Conservation (phyloP, 2,113 vertebrate genomes). For the Pterocles orientalis region DNA sequence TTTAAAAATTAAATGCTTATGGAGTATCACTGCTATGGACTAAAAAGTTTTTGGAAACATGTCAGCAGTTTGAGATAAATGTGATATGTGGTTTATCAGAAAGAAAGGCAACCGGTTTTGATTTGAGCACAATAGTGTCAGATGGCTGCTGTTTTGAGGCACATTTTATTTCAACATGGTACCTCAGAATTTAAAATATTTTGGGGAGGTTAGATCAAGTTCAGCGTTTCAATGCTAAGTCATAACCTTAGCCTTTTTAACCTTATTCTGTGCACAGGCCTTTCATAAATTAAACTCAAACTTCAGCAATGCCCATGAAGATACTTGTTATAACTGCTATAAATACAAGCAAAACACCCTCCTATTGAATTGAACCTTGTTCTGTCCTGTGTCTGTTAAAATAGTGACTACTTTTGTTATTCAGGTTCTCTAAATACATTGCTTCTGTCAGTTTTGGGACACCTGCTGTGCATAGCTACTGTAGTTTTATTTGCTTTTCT, state of each 20-base stretch:
- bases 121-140: not conserved
- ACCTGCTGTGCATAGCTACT: not conserved
- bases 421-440: not conserved
- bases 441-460: not conserved
- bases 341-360: not conserved
- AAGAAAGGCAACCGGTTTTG: not conserved
- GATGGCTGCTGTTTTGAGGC: not conserved
- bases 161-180: not conserved
- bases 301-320: not conserved
- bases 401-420: not conserved
- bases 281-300: not conserved
- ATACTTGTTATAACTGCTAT: not conserved
- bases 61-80: not conserved
- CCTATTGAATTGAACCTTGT: not conserved
- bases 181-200: not conserved
- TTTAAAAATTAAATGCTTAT: not conserved
- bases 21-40: not conserved
- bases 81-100: not conserved
- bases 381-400: not conserved
- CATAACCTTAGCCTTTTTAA: not conserved
- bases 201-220: accelerated
- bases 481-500: not conserved
- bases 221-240: not conserved
- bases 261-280: not conserved
- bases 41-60: not conserved